Evolutionary conservation across 1,140 invertebrate species (phyloP).

Genomic region (Periplaneta americana): DNA sequence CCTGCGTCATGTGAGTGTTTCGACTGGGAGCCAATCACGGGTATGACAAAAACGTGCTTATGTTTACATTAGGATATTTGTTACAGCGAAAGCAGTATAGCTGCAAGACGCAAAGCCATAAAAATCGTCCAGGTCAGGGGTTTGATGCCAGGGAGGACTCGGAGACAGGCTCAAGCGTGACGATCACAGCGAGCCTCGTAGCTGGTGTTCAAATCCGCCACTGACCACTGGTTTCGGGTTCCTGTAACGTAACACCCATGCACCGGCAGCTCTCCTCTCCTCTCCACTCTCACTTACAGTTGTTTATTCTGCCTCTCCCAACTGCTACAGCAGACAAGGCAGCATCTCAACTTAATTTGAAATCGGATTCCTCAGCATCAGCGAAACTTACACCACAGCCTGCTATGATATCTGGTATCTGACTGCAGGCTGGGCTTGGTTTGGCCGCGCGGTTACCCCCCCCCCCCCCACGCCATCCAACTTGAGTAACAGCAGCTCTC

Average conservation of each 20-base stretch:
- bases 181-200: no score
- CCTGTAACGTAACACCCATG: neutral
- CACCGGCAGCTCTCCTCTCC: neutral
- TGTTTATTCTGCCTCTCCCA: neutral
- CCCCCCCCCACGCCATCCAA: neutral
- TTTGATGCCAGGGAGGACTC: no score
- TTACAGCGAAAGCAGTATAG: no score
- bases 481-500: neutral
- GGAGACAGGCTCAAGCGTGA: no score
- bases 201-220: neutral
- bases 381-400: neutral
- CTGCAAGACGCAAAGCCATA: no score
- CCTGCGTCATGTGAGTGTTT: no score
- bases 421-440: neutral
- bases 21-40: no score
- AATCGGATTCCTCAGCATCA: neutral
- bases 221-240: neutral
- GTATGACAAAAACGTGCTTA: no score
- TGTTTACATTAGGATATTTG: no score
- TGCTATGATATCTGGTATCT: neutral
- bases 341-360: slow-evolving; percentile 11
- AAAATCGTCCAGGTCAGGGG: no score
- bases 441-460: neutral
- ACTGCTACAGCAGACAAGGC: neutral
- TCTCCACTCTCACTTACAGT: neutral